Evolutionary conservation across 2,888 invertebrate species (phyloP).

Genomic region (Macropis europaea): DNA sequence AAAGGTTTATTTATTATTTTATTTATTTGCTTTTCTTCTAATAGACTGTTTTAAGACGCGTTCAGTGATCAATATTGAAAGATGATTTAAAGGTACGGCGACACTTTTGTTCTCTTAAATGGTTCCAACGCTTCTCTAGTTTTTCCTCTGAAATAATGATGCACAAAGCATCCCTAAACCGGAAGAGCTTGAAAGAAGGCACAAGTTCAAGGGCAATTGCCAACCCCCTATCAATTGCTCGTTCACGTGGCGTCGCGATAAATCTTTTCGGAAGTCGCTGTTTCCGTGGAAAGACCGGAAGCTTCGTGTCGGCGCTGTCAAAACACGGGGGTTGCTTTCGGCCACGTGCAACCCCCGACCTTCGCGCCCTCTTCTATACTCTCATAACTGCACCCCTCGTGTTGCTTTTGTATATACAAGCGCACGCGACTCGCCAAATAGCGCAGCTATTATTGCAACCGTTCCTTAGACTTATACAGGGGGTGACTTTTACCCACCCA

Average conservation of each 20-base stretch:
- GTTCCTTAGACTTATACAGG: slow-evolving; percentile 2
- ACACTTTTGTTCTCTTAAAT: too few relatives aligned
- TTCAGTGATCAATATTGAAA: too few relatives aligned
- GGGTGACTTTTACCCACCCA: background rate
- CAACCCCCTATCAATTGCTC: slow-evolving; percentile 38
- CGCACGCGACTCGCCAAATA: slow-evolving; percentile 48
- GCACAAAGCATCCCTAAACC: background rate
- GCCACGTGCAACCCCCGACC: slow-evolving; percentile 74
- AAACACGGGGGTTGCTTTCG: slow-evolving; percentile 72
- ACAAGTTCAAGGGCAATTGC: slow-evolving; percentile 65
- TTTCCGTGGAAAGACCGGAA: slow-evolving; percentile 66
- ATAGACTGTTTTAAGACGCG: too few relatives aligned
- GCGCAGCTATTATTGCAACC: slow-evolving; percentile 28
- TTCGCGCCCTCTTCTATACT: slow-evolving; percentile 68
- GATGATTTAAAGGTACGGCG: too few relatives aligned
- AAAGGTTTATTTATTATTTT: too few relatives aligned
- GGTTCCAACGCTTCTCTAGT: too few relatives aligned
- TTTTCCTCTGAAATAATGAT: too few relatives aligned
- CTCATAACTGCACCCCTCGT: slow-evolving; percentile 65
- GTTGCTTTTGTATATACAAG: slow-evolving; percentile 39
- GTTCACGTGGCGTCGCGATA: slow-evolving; percentile 70
- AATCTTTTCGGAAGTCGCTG: slow-evolving; percentile 70
- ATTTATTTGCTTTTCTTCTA: too few relatives aligned
- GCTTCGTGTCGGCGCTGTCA: slow-evolving; percentile 75
- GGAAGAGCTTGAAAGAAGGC: slow-evolving; percentile 1